Evolutionary conservation across 2,888 invertebrate species (phyloP).

Genomic region (Lasioglossum lativentre): DNA sequence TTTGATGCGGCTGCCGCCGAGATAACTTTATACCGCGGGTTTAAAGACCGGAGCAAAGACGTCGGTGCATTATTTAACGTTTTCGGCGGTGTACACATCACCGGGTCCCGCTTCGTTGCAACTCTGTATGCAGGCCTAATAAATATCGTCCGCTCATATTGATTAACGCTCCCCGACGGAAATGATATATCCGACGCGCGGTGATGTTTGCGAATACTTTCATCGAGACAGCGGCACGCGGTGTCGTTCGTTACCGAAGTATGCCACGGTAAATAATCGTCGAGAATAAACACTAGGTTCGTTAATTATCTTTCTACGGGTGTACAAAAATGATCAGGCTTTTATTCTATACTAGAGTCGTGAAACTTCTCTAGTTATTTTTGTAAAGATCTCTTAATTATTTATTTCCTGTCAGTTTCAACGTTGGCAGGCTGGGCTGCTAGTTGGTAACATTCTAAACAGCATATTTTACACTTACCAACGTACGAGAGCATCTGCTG

Average conservation of each 20-base stretch:
- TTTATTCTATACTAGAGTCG: too few relatives aligned
- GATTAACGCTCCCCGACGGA: not conserved
- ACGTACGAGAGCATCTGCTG: too few relatives aligned
- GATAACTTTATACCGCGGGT: slow-evolving; percentile 19
- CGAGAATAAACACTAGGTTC: not conserved
- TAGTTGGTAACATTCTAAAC: too few relatives aligned
- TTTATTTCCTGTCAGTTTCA: too few relatives aligned
- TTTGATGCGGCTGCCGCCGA: slow-evolving; percentile 6
- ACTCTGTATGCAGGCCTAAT: not conserved
- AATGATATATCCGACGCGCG: not conserved
- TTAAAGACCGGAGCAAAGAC: not conserved
- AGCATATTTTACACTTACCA: too few relatives aligned
- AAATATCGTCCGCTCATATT: not conserved
- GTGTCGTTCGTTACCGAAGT: not conserved
- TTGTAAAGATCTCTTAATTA: too few relatives aligned
- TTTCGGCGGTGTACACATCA: not conserved
- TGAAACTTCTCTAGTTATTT: too few relatives aligned
- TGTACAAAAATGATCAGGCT: too few relatives aligned
- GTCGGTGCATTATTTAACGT: slow-evolving; percentile 3
- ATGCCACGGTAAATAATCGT: not conserved
- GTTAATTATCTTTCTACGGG: not conserved
- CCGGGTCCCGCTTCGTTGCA: not conserved
- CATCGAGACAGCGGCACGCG: not conserved
- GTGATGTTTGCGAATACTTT: not conserved
- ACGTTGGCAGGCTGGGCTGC: too few relatives aligned